Percentiles rank a stretch among this genome's conserved stretches.
Evolutionary conservation across 37 sponge, comb jelly and placozoan species (phyloP).

Genomic region (Diacarnus erythraeanus): DNA sequence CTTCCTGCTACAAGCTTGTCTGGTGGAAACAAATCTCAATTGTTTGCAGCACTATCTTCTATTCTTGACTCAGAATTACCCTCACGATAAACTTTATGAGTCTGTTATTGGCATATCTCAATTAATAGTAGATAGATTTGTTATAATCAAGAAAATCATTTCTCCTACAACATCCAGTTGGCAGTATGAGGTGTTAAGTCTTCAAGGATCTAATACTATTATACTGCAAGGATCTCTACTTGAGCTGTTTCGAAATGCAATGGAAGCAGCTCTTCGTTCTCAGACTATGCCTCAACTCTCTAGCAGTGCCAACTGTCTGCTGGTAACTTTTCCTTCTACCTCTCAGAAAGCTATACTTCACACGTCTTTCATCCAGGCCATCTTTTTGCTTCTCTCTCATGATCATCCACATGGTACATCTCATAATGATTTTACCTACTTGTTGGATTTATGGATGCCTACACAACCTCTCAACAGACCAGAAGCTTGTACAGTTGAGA

Average conservation of each 20-base stretch:
- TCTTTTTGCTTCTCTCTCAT: slow-evolving; percentile 28
- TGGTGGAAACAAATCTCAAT: slow-evolving; percentile 35
- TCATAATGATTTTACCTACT: slow-evolving; percentile 22
- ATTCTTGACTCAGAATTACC: slow-evolving; percentile 47
- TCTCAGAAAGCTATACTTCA: slow-evolving; percentile 36
- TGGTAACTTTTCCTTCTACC: slow-evolving; percentile 24
- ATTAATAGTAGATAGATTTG: slow-evolving; percentile 38
- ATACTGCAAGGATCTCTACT: slow-evolving; percentile 24
- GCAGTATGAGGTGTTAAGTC: background rate
- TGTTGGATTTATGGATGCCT: slow-evolving; percentile 38
- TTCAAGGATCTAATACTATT: background rate
- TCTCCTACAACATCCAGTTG: background rate
- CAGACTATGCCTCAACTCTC: slow-evolving; percentile 35
- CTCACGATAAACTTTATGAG: slow-evolving; percentile 36
- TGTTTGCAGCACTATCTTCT: slow-evolving; percentile 27
- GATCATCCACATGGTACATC: background rate
- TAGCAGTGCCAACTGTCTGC: slow-evolving; percentile 23
- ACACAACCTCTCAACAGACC: background rate
- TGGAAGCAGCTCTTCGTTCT: slow-evolving; percentile 28
- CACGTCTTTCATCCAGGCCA: slow-evolving; percentile 32
- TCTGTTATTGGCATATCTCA: slow-evolving; percentile 18
- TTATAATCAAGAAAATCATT: slow-evolving; percentile 32
- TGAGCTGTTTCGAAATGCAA: slow-evolving; percentile 30
- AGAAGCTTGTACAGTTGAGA: slow-evolving; percentile 42
- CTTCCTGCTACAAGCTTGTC: slow-evolving; percentile 42